Evolutionary conservation across 2,113 vertebrate species (phyloP), one percentile per base, ranked within the genome.

Genomic region (Centropristis striata): DNA sequence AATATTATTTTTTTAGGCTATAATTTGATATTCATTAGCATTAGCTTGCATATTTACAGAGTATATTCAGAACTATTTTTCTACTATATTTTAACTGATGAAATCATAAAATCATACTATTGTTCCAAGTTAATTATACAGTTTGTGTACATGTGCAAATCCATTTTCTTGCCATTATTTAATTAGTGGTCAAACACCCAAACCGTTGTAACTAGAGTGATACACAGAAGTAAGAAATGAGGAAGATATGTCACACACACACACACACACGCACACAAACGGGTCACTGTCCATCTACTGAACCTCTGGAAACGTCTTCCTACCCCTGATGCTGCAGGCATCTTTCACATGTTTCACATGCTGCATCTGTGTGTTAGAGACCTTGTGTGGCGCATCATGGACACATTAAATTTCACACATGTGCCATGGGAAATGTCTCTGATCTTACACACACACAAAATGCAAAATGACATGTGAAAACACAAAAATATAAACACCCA

Each of bases 381-480:
- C 20, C 44, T 18, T 63, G 61, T 44, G 27, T 54, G 37, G 37
- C 50, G 20, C 21, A 86, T 74, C 72, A 53, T 42, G 64, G 54
- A 78, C 50, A 75, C 39, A 64, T 80, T 80, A 28, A 16, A 37
- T 75, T 25, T 71, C 44, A 72, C 32, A 47, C 55, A 49, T 69
- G 51, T 73, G 73, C 66, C 28, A 47, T 16, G 16, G 39, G 51
- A 44, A 41, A 54, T 23, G 2, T 5, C 4, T 3, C 50, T 70
- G 37, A 67, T 68, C 20, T 37, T n/a, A 2, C 2, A 23, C n/a
- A 49, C 27, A 36, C 8, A 64, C 39, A 72, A 54, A 32, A 70
- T 25, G 27, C 8, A 51, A 59, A 39, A 37, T n/a, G 14, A 80
- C 23, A 25, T 36, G 8, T n/a, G 23, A n/a, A 51, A 47, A 72